Conservation (phyloP, 2,113 vertebrate genomes). For the Grammomys surdaster region DNA sequence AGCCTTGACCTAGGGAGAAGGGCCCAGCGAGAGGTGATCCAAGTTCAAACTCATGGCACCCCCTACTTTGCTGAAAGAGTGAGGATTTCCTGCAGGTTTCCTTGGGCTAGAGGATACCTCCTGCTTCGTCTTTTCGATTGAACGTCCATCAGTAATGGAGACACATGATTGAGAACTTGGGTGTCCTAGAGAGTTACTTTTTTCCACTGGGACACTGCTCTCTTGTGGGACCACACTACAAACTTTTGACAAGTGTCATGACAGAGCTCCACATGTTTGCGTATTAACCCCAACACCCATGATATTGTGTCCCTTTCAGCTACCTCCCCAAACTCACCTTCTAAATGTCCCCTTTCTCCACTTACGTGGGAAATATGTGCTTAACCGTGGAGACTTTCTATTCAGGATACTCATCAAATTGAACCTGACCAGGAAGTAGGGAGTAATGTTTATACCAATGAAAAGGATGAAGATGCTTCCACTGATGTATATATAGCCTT, state of each 20-base stretch:
- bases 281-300: background rate
- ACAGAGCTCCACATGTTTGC: background rate
- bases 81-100: background rate
- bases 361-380: background rate
- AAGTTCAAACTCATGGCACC: background rate
- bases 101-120: background rate
- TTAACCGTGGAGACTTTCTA: conserved; percentile 16
- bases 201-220: background rate
- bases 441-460: background rate
- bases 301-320: background rate
- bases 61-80: background rate
- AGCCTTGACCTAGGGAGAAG: background rate
- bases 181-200: background rate
- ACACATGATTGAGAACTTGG: background rate
- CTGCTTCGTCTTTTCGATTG: background rate
- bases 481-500: background rate
- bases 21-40: background rate
- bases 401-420: background rate
- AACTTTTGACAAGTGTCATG: background rate
- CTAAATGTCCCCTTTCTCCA: background rate
- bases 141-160: background rate
- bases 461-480: background rate
- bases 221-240: background rate
- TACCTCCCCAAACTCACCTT: background rate
- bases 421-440: background rate